Evolutionary conservation across 1,140 invertebrate genomes (phyloP).

Genomic region (Aphelenchoides besseyi): DNA sequence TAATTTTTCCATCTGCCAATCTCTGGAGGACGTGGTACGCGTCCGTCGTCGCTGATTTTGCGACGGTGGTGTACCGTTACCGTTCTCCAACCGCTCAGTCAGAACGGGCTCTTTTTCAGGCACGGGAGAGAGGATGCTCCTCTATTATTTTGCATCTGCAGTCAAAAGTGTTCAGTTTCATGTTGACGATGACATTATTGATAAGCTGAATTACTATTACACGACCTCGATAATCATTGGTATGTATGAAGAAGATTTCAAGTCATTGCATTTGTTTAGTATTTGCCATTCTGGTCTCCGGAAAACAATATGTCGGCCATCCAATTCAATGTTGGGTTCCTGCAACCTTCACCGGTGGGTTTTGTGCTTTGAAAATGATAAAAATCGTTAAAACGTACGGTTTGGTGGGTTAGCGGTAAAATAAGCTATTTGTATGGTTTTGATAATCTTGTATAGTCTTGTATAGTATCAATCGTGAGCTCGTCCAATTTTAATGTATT

Average conservation of each 20-base stretch:
- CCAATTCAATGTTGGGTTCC: slow-evolving; percentile 58
- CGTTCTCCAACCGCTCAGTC: background rate
- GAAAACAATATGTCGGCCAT: slow-evolving; percentile 61
- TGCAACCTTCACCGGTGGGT: slow-evolving; percentile 60
- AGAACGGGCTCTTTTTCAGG: slow-evolving; percentile 8
- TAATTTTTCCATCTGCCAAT: background rate
- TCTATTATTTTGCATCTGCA: slow-evolving; percentile 12
- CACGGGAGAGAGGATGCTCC: background rate
- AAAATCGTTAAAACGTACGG: too few species aligned
- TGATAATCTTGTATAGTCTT: too few species aligned
- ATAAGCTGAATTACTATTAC: slow-evolving; percentile 63
- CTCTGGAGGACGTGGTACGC: background rate
- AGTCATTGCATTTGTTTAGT: slow-evolving; percentile 50
- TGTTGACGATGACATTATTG: slow-evolving; percentile 63
- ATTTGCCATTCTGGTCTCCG: slow-evolving; percentile 61
- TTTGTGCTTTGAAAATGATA: too few species aligned
- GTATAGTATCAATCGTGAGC: too few species aligned
- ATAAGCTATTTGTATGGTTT: too few species aligned
- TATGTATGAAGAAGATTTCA: too few species aligned
- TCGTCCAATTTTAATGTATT: too few species aligned
- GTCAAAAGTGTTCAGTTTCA: slow-evolving; percentile 12
- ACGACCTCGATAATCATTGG: slow-evolving; percentile 62
- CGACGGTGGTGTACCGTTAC: background rate
- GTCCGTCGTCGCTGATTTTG: background rate
- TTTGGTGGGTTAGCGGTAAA: too few species aligned